Evolutionary conservation across 2,888 invertebrate species (phyloP).

Genomic region (Oxytorus armatus): DNA sequence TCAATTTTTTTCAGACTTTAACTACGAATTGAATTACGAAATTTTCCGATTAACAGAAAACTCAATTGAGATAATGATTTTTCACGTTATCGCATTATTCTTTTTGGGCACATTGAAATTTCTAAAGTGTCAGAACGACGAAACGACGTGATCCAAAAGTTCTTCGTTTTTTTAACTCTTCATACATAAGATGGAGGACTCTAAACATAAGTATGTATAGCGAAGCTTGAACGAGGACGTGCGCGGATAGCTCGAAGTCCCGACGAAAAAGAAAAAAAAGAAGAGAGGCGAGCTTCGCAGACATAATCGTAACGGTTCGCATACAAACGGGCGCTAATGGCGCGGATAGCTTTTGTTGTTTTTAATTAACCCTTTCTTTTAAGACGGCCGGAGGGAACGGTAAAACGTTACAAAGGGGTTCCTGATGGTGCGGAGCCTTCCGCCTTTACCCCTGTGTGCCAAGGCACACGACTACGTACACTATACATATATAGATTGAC

Average conservation of each 20-base stretch:
- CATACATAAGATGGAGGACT: neutral
- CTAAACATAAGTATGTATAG: slow-evolving; percentile 15
- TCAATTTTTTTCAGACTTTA: neutral
- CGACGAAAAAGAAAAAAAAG: slow-evolving; percentile 8
- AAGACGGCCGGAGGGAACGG: slow-evolving; percentile 80
- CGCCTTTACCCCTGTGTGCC: slow-evolving; percentile 60
- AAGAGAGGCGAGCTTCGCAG: slow-evolving; percentile 69
- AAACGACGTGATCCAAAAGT: slow-evolving; percentile 25
- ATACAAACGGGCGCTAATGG: slow-evolving; percentile 85
- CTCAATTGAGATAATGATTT: neutral
- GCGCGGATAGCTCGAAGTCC: slow-evolving; percentile 22
- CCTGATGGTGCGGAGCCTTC: slow-evolving; percentile 66
- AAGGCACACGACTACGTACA: slow-evolving; percentile 44
- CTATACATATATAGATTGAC: neutral
- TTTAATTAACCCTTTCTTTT: slow-evolving; percentile 85
- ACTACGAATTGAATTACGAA: slow-evolving; percentile 24
- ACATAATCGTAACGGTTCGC: slow-evolving; percentile 82
- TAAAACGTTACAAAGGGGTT: slow-evolving; percentile 77
- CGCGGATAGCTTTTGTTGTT: slow-evolving; percentile 84
- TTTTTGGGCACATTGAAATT: slow-evolving; percentile 7
- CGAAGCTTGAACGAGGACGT: neutral
- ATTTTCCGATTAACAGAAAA: slow-evolving; percentile 12
- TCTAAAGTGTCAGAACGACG: slow-evolving; percentile 32
- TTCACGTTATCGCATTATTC: slow-evolving; percentile 30
- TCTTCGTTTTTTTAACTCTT: neutral